Percentiles rank a stretch among this genome's conserved stretches.
These are phyloP conservation scores for Apotomis capreana DNA, from an alignment of 2,888 invertebrate species.

Conservation along the genomic window DNA sequence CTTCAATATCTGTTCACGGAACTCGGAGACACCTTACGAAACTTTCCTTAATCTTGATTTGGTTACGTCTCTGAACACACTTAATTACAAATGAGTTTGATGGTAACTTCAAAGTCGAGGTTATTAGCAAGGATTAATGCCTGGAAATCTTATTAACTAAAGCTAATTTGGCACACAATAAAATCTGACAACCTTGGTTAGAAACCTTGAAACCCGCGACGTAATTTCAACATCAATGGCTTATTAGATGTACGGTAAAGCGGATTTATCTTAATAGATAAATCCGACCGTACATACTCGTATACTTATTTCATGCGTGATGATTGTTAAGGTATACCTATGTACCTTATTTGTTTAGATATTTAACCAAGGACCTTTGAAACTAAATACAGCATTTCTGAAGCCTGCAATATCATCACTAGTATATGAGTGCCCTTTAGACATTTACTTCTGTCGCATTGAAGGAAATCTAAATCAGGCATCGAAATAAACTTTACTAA, in stretches of 20 bases:
- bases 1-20: constrained; percentile 14
- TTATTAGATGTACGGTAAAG: not conserved
- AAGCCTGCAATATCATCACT: no score
- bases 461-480: no score
- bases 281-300: no score
- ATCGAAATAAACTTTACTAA: no score
- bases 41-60: constrained; percentile 38
- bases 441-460: no score
- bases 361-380: no score
- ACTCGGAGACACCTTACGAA: constrained; percentile 25
- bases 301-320: not conserved
- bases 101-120: constrained; percentile 27
- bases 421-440: no score
- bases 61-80: constrained; percentile 32
- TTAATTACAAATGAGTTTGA: constrained; percentile 35
- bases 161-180: constrained; percentile 22
- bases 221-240: not conserved
- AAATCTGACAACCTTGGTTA: constrained; percentile 6
- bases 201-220: not conserved
- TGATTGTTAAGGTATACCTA: not conserved
- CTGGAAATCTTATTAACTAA: constrained; percentile 21
- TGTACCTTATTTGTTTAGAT: no score
- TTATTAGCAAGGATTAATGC: constrained; percentile 17
- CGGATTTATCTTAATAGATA: no score
- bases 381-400: no score